Base-by-base conservation (phyloP, 2,113 vertebrate genomes). In the Ophiodon elongatus region DNA sequence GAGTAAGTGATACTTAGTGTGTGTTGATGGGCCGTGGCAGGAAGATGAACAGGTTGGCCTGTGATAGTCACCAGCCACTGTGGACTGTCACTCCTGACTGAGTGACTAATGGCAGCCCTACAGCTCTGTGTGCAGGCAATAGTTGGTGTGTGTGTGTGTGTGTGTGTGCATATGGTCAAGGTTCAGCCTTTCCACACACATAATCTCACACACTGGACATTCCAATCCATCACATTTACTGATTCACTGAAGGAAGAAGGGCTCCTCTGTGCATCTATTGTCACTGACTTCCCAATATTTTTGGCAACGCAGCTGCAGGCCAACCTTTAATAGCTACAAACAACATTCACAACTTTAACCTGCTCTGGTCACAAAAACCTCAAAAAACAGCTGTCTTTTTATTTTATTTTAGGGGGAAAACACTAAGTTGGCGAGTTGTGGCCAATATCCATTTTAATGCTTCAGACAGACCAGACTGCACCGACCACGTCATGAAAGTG, bases 191-290 rank as follows among this genome's bases (percentile, higher is more conserved):
- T 43, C 9, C 15, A 35, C 64, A 52, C 37, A 57, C 57, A 70
- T 10, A 67, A 10, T 73, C 47, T 43, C 60, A 74, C 37, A 78
- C 23, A 71, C 57, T 13, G 68, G 83, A 79, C 15, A 25, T 35
- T 52, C 8, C 17, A 35, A 88, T 89, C 68, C 84, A 92, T 92
- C 88, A 90, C 57, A 75, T 82, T 83, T 77, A 73, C 73, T 91
- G 88, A 91, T 83, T 88, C 54, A 71, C 41, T 60, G 62, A 72
- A 65, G 33, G 39, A 76, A n/a, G 43, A 23, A 23, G 47, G 50
- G 69, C 29, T 39, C 41, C 29, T 43, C 14, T 4, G 2, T 37
- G 56, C 37, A 64, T 81, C 56, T 23, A 29, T 82, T 69, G 72
- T 52, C 27, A 6, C 17, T 50, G 73, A 62, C 66, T 64, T 54